Evolutionary conservation across 2,797 vertebrate species (phyloP).

Genomic region (Labeo calbasu): DNA sequence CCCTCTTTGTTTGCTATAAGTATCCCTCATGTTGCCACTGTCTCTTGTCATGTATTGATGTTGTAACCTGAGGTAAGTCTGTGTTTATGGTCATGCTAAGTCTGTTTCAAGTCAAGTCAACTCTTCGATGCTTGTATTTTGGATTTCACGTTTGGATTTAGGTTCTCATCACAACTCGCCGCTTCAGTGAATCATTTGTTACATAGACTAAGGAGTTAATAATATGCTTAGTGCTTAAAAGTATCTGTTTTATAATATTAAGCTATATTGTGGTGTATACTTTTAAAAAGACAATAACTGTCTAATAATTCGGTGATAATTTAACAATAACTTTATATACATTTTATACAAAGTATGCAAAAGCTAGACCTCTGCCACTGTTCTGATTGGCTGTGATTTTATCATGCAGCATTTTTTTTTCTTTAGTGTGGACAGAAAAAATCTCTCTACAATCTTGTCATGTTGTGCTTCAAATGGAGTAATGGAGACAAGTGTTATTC

Average conservation of each 20-base stretch:
- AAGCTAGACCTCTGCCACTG: background rate
- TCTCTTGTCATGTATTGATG: no score
- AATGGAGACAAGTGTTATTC: background rate
- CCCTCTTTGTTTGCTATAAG: no score
- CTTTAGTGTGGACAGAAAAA: background rate
- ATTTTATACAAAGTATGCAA: background rate
- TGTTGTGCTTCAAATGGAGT: background rate
- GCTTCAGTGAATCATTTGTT: no score
- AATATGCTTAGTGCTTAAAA: no score
- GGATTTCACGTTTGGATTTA: no score
- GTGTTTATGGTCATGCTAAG: no score
- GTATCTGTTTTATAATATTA: background rate
- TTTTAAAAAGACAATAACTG: background rate
- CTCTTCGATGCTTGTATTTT: no score
- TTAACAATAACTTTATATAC: background rate
- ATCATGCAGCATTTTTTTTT: background rate
- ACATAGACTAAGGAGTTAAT: no score
- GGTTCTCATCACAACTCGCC: no score
- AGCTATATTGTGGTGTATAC: background rate
- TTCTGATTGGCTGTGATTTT: background rate
- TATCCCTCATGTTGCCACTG: no score
- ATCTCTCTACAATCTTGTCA: background rate
- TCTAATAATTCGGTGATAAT: background rate
- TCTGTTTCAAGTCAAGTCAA: no score
- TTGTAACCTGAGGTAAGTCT: no score